A percentile compares a stretch with the other conserved stretches of the same genome.
These are phyloP conservation scores for Neodiprion fabricii DNA, from an alignment of 1,140 invertebrate genomes.

Conservation along the genomic window DNA sequence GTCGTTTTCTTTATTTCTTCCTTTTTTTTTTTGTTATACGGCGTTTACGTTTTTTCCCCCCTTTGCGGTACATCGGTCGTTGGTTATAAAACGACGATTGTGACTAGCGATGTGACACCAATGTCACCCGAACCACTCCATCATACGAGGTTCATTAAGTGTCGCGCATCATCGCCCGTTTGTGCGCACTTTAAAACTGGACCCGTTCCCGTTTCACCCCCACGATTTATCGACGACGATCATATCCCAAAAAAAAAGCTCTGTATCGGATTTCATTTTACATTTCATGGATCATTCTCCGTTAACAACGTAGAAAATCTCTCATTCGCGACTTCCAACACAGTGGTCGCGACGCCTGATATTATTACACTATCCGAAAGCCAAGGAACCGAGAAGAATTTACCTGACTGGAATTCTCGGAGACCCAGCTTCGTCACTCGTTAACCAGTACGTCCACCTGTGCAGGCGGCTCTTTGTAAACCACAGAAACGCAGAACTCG, in stretches of 20 bases:
- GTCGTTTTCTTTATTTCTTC: not conserved
- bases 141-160: slow-evolving; percentile 5
- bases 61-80: not conserved
- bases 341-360: not conserved
- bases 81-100: not conserved
- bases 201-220: not conserved
- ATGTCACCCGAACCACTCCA: not conserved
- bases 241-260: too few species aligned
- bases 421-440: not conserved
- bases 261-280: too few species aligned
- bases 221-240: not conserved
- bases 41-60: not conserved
- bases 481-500: not conserved
- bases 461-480: not conserved
- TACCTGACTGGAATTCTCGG: too few species aligned
- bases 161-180: not conserved
- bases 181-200: not conserved
- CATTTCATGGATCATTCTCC: too few species aligned
- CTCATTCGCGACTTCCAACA: not conserved
- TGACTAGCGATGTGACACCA: not conserved
- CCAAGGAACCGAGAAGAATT: too few species aligned
- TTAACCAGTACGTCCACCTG: not conserved
- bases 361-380: too few species aligned
- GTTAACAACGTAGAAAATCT: too few species aligned
- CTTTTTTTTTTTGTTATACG: not conserved